These are phyloP conservation scores for Patella ulyssiponensis DNA, from an alignment of 2,888 invertebrate genomes.

Conservation along the genomic window DNA sequence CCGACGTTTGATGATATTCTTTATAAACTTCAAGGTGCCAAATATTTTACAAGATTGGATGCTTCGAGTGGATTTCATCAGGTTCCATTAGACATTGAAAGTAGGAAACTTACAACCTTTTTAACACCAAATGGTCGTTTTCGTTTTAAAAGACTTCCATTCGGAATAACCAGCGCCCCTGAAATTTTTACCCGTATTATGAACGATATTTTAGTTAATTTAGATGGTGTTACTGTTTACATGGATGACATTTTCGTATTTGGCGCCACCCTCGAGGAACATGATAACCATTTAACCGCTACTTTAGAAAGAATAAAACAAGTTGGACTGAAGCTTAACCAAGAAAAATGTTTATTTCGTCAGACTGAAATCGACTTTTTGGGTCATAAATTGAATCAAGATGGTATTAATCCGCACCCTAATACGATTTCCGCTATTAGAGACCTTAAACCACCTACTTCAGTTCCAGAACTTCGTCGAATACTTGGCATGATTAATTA, in stretches of 20 bases:
- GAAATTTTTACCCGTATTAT: not conserved
- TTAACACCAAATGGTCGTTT: not conserved
- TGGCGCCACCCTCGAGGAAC: not conserved
- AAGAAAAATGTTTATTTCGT: not conserved
- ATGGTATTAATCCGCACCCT: not conserved
- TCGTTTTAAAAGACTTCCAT: too few relatives aligned
- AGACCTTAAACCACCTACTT: not conserved
- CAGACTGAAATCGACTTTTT: not conserved
- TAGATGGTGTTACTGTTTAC: not conserved
- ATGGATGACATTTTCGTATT: not conserved
- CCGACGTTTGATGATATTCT: too few relatives aligned
- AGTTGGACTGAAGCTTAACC: not conserved
- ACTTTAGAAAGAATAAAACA: not conserved
- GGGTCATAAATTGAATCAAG: not conserved
- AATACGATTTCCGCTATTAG: not conserved
- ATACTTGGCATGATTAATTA: not conserved
- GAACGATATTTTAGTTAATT: not conserved
- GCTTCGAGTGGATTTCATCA: too few relatives aligned
- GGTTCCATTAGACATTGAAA: not conserved
- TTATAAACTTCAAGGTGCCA: too few relatives aligned
- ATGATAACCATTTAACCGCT: not conserved
- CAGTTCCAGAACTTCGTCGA: not conserved
- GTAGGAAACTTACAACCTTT: not conserved
- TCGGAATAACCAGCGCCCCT: not conserved
- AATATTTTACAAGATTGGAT: too few relatives aligned